Evolutionary conservation across 1,140 invertebrate genomes (phyloP).

Genomic region (Euwallacea similis): DNA sequence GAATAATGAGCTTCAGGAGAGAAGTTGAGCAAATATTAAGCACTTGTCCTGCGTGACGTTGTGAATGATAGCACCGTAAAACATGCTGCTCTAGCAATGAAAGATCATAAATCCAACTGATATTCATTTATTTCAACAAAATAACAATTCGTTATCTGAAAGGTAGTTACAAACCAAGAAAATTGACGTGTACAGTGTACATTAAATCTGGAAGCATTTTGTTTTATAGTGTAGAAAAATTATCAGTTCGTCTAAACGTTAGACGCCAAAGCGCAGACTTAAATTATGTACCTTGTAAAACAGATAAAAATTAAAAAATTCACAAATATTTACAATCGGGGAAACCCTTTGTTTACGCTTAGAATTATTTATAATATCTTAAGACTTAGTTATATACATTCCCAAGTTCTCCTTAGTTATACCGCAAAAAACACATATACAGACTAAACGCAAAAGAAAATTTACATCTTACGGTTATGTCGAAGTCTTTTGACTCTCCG

Average conservation of each 20-base stretch:
- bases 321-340: slow-evolving; percentile 49
- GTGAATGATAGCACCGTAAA: no score
- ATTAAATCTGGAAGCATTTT: slow-evolving; percentile 51
- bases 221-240: slow-evolving; percentile 51
- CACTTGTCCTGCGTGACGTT: no score
- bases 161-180: slow-evolving; percentile 52
- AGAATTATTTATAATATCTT: slow-evolving; percentile 41
- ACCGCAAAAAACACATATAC: slow-evolving; percentile 33
- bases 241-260: slow-evolving; percentile 48
- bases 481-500: slow-evolving; percentile 12
- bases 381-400: slow-evolving; percentile 46
- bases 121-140: slow-evolving; percentile 53
- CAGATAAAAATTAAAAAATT: slow-evolving; percentile 50
- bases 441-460: slow-evolving; percentile 26
- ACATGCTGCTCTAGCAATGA: background rate
- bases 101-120: slow-evolving; percentile 44
- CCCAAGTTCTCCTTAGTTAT: slow-evolving; percentile 39
- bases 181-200: slow-evolving; percentile 53
- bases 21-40: no score
- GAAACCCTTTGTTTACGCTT: slow-evolving; percentile 38
- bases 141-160: slow-evolving; percentile 51
- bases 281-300: slow-evolving; percentile 48
- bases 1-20: no score
- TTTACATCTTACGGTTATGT: slow-evolving; percentile 23
- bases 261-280: slow-evolving; percentile 47